Evolutionary conservation across 2,888 invertebrate genomes (phyloP).

Genomic region (Andrena haemorrhoa): DNA sequence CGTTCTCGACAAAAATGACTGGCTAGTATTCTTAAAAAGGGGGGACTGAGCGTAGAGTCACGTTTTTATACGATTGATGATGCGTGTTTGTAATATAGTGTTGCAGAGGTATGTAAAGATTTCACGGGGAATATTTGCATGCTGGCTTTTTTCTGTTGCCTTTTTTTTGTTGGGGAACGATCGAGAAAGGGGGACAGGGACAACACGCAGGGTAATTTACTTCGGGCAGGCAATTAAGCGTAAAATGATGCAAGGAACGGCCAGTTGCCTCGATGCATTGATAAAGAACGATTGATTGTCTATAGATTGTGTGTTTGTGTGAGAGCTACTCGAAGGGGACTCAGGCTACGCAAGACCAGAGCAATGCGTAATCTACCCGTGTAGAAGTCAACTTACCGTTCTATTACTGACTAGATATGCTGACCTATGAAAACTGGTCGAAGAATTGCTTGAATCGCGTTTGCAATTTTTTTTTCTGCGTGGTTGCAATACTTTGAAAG

Average conservation of each 20-base stretch:
- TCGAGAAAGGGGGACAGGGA: slow-evolving; percentile 12
- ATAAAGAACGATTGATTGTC: slow-evolving; percentile 30
- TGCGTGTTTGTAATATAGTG: slow-evolving; percentile 3
- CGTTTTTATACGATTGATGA: slow-evolving; percentile 21
- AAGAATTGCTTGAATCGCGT: slow-evolving; percentile 37
- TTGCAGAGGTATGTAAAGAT: slow-evolving; percentile 17
- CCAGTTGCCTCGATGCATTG: slow-evolving; percentile 39
- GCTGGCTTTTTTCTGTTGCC: slow-evolving; percentile 24
- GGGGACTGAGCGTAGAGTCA: background rate
- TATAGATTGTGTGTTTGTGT: background rate
- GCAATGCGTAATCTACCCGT: slow-evolving; percentile 29
- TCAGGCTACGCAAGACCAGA: slow-evolving; percentile 33
- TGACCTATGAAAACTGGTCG: slow-evolving; percentile 31
- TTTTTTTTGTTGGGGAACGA: background rate
- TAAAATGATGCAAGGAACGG: slow-evolving; percentile 32
- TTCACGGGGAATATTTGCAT: slow-evolving; percentile 28
- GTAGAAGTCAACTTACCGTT: slow-evolving; percentile 62
- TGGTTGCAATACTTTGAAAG: background rate
- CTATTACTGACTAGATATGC: slow-evolving; percentile 40
- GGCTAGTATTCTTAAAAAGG: too few species aligned
- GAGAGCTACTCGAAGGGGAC: slow-evolving; percentile 11
- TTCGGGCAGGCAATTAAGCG: slow-evolving; percentile 52
- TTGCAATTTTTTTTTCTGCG: background rate
- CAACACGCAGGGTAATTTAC: slow-evolving; percentile 26
- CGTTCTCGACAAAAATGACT: background rate